Evolutionary conservation across 1,140 invertebrate species (phyloP).

Genomic region (Plectus sambesii): DNA sequence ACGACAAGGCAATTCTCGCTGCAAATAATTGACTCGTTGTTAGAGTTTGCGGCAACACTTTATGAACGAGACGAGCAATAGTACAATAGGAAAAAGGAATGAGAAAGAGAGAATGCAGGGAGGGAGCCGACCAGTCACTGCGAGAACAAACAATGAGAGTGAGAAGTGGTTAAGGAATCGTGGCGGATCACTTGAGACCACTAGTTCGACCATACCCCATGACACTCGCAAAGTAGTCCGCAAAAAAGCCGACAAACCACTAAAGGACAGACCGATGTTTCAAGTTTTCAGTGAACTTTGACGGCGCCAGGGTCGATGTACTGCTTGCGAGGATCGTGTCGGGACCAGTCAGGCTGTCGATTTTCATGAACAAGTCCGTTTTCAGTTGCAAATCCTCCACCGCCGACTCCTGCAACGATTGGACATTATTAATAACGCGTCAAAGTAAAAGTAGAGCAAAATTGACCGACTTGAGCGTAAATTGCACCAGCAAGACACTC

Average conservation of each 20-base stretch:
- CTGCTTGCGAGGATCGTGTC: slow-evolving; percentile 18
- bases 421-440: too few species aligned
- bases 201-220: not conserved
- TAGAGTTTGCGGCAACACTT: too few species aligned
- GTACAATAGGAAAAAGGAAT: too few species aligned
- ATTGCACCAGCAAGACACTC: slow-evolving; percentile 14
- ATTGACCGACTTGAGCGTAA: slow-evolving; percentile 11
- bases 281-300: slow-evolving; percentile 17
- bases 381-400: slow-evolving; percentile 14
- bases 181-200: not conserved
- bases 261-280: slow-evolving; percentile 15
- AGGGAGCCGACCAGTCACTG: too few species aligned
- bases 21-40: not conserved
- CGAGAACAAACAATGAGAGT: too few species aligned
- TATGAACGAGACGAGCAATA: too few species aligned
- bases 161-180: too few species aligned
- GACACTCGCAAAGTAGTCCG: too few species aligned
- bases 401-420: slow-evolving; percentile 13
- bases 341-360: slow-evolving; percentile 9
- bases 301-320: slow-evolving; percentile 22
- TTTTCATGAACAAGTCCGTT: slow-evolving; percentile 13
- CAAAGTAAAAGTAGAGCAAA: not conserved
- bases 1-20: slow-evolving; percentile 20
- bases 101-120: too few species aligned
- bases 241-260: too few species aligned